Base-by-base conservation (phyloP, 2,113 vertebrate species). In the Cathartes aura region DNA sequence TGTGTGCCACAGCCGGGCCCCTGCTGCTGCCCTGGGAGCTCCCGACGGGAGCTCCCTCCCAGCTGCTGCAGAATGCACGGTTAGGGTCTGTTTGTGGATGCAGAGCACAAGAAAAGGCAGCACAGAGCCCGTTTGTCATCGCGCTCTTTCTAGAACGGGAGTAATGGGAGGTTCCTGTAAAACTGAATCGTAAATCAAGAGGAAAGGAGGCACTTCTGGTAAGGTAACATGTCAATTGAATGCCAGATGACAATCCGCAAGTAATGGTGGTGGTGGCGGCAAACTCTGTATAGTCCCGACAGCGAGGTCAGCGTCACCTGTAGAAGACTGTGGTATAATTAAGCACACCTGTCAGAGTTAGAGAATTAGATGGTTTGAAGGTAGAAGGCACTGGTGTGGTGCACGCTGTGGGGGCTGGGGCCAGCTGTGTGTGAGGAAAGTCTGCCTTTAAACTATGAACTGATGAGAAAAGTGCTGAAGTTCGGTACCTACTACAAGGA, bases 31-130 rank as follows among this genome's bases (percentile, higher is more conserved):
- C 52, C n/a, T 3, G 23, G 36, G 21, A 11, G 50, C 32, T 22
- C 20, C 17, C 23, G 26, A 5, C 36, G 9, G 19, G 15, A 12
- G 43, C 36, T 17, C 17, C 27, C 42, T 18, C 38, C 34, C 26
- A 2, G 73, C 45, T 5, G 24, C 50, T 6, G 67, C 45, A 1
- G 9, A 8, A 4, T 0, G 15, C 12, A 3, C 6, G 36, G 43
- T 4, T 0, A 2, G 2, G 29, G n/a, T 2, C 7, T 8, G 20
- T 7, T 6, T 8, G 64, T 2, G 43, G 43, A 1, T 1, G 17
- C 67, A 5, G 40, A 9, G 22, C 7, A 2, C 26, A 15, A 19
- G 74, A 5, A 23, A 30, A 32, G 50, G 38, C 30, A 3, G 74
- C 11, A 11, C 5, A 7, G 50, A 29, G 43, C 12, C 42, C 3